A percentile compares a stretch with the other conserved stretches of the same genome.
phyloP scores from a whole-genome alignment of 1,140 invertebrate genomes.

The Euglossa dilemma region DNA sequence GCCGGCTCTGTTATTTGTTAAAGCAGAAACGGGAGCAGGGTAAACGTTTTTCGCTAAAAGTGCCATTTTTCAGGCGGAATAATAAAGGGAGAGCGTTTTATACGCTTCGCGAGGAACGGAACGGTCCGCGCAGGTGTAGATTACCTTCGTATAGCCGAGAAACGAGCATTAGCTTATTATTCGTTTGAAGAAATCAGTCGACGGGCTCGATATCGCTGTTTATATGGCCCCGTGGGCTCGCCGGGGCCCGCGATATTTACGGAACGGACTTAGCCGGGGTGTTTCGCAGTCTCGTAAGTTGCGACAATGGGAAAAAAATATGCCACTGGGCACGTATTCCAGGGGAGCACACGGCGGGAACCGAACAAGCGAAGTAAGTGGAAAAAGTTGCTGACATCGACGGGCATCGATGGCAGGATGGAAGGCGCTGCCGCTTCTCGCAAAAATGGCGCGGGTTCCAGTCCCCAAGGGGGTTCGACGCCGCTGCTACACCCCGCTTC shows the following conservation, averaged over 20 bases:
- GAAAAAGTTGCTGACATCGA: conserved; percentile 40
- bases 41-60: no score
- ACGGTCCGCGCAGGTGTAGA: no score
- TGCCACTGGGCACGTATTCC: background rate
- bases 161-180: background rate
- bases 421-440: background rate
- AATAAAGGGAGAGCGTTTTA: no score
- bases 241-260: background rate
- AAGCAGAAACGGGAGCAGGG: no score
- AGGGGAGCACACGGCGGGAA: no score
- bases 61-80: no score
- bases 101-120: no score
- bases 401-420: conserved; percentile 22
- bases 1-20: no score
- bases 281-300: conserved; percentile 1
- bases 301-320: background rate
- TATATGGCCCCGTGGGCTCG: background rate
- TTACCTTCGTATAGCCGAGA: no score
- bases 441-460: conserved; percentile 13
- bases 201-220: background rate
- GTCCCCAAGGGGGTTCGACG: background rate
- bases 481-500: background rate
- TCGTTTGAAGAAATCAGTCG: background rate
- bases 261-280: background rate
- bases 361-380: conserved; percentile 16